Percentiles rank a stretch among this genome's conserved stretches.
phyloP scores from a whole-genome alignment of 2,797 vertebrate genomes.

The Tapera naevia region DNA sequence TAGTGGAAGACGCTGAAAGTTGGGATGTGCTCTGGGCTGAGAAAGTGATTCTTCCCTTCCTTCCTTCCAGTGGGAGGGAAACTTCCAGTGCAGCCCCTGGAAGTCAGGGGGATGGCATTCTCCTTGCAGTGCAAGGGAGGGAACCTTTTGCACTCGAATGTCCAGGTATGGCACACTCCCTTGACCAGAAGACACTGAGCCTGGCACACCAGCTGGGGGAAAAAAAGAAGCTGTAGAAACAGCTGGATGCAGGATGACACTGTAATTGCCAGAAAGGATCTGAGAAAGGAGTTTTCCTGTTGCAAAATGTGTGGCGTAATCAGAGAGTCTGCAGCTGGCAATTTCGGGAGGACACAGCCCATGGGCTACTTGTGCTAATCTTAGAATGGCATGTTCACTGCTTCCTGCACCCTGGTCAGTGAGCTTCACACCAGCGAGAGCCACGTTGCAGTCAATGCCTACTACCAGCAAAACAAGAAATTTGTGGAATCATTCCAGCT shows the following conservation, averaged over 20 bases:
- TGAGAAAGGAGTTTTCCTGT: conserved; percentile 17
- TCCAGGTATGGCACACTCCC: fast-evolving
- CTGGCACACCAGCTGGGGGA: neutral
- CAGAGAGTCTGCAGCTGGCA: conserved; percentile 66
- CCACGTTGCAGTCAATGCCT: neutral
- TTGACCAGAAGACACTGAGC: neutral
- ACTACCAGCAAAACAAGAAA: neutral
- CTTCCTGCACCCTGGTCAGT: conserved; percentile 26
- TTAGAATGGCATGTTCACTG: conserved; percentile 68
- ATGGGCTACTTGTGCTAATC: conserved; percentile 70
- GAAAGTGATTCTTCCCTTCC: neutral
- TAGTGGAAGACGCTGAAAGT: neutral
- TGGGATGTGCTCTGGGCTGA: neutral
- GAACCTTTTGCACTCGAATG: neutral
- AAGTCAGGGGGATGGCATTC: neutral
- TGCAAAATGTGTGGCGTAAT: neutral
- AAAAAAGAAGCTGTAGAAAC: neutral
- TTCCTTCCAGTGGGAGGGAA: neutral
- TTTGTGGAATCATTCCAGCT: neutral
- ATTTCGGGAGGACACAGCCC: conserved; percentile 18
- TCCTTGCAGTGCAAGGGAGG: neutral
- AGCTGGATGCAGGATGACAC: neutral
- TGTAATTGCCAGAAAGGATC: neutral
- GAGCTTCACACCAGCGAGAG: neutral
- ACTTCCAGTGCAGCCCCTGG: neutral